These are phyloP conservation scores for Schizotus pectinicornis DNA, from an alignment of 2,888 invertebrate genomes.

Conservation along the genomic window DNA sequence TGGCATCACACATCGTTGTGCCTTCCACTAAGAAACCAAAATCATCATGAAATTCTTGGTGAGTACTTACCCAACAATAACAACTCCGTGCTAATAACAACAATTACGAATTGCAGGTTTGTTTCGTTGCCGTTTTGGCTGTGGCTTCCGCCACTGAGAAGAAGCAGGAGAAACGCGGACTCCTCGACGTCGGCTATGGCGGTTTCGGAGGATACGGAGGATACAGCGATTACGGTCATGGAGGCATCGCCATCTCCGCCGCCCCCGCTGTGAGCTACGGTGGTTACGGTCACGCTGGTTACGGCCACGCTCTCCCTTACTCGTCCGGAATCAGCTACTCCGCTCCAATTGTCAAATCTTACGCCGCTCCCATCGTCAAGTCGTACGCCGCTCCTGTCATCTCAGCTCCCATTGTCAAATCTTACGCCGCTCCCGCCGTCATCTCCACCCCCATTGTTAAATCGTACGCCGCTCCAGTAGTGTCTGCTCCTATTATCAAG, in stretches of 20 bases:
- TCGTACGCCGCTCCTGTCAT: constrained; percentile 35
- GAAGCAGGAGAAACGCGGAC: constrained; percentile 37
- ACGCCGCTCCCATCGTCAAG: constrained; percentile 24
- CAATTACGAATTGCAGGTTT: constrained; percentile 22
- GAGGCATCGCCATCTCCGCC: too few species aligned
- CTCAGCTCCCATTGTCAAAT: constrained; percentile 21
- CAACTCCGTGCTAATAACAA: background rate
- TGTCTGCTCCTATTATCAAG: constrained; percentile 21
- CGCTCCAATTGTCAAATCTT: constrained; percentile 35
- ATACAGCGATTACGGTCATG: constrained; percentile 23
- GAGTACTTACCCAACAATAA: constrained; percentile 3
- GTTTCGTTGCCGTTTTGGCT: constrained; percentile 30
- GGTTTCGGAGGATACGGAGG: constrained; percentile 11
- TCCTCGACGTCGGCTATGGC: constrained; percentile 35
- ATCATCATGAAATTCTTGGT: constrained; percentile 33
- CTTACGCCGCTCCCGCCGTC: background rate
- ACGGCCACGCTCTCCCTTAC: constrained; percentile 13
- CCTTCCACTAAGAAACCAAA: constrained; percentile 14
- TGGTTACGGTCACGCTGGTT: constrained; percentile 25
- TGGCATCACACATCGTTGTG: constrained; percentile 26
- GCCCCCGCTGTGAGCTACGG: constrained; percentile 38
- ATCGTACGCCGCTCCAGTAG: constrained; percentile 35
- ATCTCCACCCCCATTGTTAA: constrained; percentile 22
- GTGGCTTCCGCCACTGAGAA: constrained; percentile 27
- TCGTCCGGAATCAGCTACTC: constrained; percentile 3